A percentile compares a stretch with the other conserved stretches of the same genome.
These are phyloP conservation scores for Atrichornis clamosus DNA, from an alignment of 2,113 vertebrate genomes.

Conservation along the genomic window DNA sequence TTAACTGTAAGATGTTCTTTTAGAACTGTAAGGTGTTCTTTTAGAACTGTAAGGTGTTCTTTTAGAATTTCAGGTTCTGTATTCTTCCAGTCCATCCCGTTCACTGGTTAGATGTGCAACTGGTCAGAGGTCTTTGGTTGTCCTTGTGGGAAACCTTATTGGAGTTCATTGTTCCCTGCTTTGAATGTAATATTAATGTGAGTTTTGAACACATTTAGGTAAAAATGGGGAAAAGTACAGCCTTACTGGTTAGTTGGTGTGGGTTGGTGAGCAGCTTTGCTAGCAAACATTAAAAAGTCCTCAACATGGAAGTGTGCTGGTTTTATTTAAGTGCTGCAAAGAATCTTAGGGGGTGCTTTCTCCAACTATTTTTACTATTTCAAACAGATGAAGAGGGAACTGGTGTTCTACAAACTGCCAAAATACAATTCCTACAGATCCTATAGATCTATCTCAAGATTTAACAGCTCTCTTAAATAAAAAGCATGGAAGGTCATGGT, in stretches of 20 bases:
- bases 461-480: not conserved
- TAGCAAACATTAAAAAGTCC: not conserved
- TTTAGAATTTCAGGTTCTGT: not conserved
- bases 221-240: not conserved
- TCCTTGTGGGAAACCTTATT: not conserved
- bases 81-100: not conserved
- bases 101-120: not conserved
- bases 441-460: not conserved
- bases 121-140: not conserved
- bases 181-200: not conserved
- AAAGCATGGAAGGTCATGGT: not conserved
- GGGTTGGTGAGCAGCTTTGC: not conserved
- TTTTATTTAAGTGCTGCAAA: not conserved
- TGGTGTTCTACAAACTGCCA: not conserved
- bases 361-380: not conserved
- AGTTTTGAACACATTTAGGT: not conserved
- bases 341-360: not conserved
- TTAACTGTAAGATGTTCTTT: not conserved
- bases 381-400: not conserved
- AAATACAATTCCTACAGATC: not conserved
- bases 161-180: not conserved
- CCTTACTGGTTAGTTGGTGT: not conserved
- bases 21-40: not conserved
- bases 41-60: not conserved
- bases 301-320: not conserved